Evolutionary conservation across 2,797 vertebrate species (phyloP).

Genomic region (Rhabdophis nuchalis): DNA sequence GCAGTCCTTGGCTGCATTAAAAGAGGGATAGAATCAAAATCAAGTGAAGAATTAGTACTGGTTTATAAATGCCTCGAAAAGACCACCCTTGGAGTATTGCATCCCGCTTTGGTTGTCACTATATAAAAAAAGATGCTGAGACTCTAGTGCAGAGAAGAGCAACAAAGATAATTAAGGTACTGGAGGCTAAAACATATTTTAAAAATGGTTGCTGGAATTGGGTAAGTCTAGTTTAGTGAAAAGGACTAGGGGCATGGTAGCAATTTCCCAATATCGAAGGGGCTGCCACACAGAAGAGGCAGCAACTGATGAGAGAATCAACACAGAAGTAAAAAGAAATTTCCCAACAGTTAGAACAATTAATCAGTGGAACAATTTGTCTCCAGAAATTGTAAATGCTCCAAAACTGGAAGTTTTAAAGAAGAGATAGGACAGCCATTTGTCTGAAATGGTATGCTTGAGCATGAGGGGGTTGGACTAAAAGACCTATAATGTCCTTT

Average conservation of each 20-base stretch:
- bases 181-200: not conserved
- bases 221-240: not conserved
- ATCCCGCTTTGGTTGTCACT: not conserved
- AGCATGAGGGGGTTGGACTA: not conserved
- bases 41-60: not conserved
- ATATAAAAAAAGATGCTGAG: not conserved
- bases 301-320: not conserved
- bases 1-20: not conserved
- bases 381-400: not conserved
- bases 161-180: not conserved
- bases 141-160: not conserved
- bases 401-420: not conserved
- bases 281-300: not conserved
- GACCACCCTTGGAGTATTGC: not conserved
- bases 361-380: not conserved
- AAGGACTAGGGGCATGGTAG: not conserved
- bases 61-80: not conserved
- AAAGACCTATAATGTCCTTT: not conserved
- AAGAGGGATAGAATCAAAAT: not conserved
- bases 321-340: not conserved
- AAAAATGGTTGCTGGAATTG: not conserved
- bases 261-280: not conserved
- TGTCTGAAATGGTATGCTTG: not conserved
- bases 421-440: too few species aligned
- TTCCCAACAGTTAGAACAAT: not conserved